Evolutionary conservation across 2,113 vertebrate genomes (phyloP), one percentile per base, ranked within the genome.

Genomic region (Hiodon tergisus): DNA sequence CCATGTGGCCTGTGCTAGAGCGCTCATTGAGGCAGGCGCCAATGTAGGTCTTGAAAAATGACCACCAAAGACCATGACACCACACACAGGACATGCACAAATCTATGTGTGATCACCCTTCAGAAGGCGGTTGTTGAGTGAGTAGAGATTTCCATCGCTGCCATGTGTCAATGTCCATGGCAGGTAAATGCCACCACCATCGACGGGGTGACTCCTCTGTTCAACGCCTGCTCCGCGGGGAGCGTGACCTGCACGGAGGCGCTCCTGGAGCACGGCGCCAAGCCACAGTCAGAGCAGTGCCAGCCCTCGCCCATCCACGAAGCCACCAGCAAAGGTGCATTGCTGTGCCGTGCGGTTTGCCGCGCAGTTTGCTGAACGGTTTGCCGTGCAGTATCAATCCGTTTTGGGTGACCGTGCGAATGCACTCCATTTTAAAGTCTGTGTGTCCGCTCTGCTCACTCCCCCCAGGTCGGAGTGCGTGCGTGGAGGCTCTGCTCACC

Each of bases 131-230:
- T 31, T 1, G 31, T 31, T 72, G 5, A 60, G 51, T 63, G 31
- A 67, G 57, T 73, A 31, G 31, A 31, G 31, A 31, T 31, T 31
- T 31, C 31, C 31, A 48, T 3, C 2, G 63, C 17, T 6, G 31
- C 4, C 9, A 13, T 78, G 62, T 62, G 10, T 70, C 6, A 53
- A 2, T 67, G 6, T 73, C 9, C 74, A 16, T 63, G 68, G 0
- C 51, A 98, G 97, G 94, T 96, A 58, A 98, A 98, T 0, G 95
- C 94, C 14, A 88, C 93, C 4, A 97, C 95, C 2, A 97, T 98
- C 11, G 95, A 98, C 6, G 95, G 95, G 0, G 89, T 94, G 81
- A 96, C 95, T 8, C 94, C 97, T 2, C 83, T 98, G 51, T 98
- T 94, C 82, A 97, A 97, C 7, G 94, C 95, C 0, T 97, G 97